Conservation (phyloP, 1,140 invertebrate species). For the Sesamia nonagrioides region DNA sequence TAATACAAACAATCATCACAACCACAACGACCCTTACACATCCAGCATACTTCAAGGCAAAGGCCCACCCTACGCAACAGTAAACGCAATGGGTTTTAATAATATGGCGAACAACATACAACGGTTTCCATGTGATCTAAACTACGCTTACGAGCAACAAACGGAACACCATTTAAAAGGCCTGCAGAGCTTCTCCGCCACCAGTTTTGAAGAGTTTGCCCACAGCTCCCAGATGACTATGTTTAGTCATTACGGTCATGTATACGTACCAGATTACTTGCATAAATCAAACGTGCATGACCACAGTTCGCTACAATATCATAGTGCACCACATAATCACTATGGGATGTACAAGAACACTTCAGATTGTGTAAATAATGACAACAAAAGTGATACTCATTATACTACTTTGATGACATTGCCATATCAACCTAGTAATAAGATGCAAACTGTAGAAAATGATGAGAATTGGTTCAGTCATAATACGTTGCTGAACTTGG, state of each 20-base stretch:
- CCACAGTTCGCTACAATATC: conserved; percentile 74
- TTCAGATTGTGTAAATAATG: conserved; percentile 72
- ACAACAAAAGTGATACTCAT: conserved; percentile 84
- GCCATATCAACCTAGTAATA: conserved; percentile 89
- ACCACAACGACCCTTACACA: conserved; percentile 72
- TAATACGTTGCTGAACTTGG: conserved; percentile 77
- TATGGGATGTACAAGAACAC: conserved; percentile 83
- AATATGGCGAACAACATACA: conserved; percentile 75
- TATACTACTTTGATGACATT: conserved; percentile 88
- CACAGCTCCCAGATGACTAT: conserved; percentile 86
- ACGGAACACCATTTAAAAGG: conserved; percentile 77
- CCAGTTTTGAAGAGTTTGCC: conserved; percentile 88
- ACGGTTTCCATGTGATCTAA: conserved; percentile 83
- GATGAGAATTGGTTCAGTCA: conserved; percentile 86
- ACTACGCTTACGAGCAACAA: conserved; percentile 81
- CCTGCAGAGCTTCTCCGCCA: conserved; percentile 84
- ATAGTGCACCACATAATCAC: conserved; percentile 71
- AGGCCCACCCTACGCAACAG: conserved; percentile 74
- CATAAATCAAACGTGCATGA: conserved; percentile 75
- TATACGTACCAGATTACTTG: conserved; percentile 85
- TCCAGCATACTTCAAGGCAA: conserved; percentile 82
- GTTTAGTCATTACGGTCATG: conserved; percentile 88
- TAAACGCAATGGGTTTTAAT: conserved; percentile 73
- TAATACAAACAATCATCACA: conserved; percentile 69
- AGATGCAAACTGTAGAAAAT: conserved; percentile 88